Percentiles rank a stretch among this genome's conserved stretches.
Conservation (phyloP, 2,113 vertebrate genomes). For the Thalassoma bifasciatum region DNA sequence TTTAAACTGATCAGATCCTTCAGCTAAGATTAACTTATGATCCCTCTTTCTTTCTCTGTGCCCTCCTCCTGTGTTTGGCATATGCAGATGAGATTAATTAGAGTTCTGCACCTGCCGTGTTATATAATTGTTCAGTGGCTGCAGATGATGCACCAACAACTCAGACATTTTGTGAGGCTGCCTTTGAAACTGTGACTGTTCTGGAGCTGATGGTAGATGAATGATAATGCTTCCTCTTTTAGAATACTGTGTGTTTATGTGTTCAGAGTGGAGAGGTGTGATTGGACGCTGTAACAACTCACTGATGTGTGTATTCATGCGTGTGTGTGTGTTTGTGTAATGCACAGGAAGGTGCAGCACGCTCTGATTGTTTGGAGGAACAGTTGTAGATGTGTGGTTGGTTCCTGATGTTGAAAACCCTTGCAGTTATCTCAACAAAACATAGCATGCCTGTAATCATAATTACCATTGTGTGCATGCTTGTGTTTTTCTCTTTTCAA, state of each 20-base stretch:
- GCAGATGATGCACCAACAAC: conserved; percentile 5
- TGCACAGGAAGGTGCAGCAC: too few species aligned
- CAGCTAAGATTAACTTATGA: conserved; percentile 9
- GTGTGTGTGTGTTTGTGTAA: too few species aligned
- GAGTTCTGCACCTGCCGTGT: conserved; percentile 17
- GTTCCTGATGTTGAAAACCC: too few species aligned
- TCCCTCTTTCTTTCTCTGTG: neutral
- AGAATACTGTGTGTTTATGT: too few species aligned
- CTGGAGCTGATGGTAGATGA: neutral
- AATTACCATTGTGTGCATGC: too few species aligned
- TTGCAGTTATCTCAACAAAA: too few species aligned
- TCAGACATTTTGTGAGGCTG: neutral
- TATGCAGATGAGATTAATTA: neutral
- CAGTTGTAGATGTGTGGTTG: too few species aligned
- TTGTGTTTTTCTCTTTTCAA: too few species aligned
- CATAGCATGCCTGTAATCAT: too few species aligned
- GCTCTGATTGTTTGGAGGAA: too few species aligned
- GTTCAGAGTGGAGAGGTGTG: neutral
- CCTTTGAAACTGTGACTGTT: neutral
- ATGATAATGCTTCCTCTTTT: conserved; percentile 1
- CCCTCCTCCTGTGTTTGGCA: neutral
- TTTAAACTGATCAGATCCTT: neutral
- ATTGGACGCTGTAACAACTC: too few species aligned
- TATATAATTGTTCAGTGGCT: conserved; percentile 22
- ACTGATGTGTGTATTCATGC: too few species aligned